Evolutionary conservation across 2,888 invertebrate genomes (phyloP).

Genomic region (Andrena haemorrhoa): DNA sequence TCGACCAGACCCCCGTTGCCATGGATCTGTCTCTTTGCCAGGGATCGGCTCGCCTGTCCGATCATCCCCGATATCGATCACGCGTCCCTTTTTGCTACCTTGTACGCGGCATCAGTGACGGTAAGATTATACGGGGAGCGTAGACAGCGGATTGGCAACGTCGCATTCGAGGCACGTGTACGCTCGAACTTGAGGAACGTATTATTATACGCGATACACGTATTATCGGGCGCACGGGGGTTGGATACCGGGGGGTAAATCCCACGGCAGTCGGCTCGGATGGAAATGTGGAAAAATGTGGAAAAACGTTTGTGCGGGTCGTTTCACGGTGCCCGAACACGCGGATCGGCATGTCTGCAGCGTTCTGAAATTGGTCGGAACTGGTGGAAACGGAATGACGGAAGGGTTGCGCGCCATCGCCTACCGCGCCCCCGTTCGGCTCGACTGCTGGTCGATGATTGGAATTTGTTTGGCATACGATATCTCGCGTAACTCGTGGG

Average conservation of each 20-base stretch:
- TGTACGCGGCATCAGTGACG: slow-evolving; percentile 5
- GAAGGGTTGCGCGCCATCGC: neutral
- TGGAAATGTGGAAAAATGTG: slow-evolving; percentile 42
- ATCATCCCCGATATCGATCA: slow-evolving; percentile 31
- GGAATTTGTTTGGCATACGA: neutral
- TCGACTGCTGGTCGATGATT: slow-evolving; percentile 1
- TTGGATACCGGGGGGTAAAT: slow-evolving; percentile 30
- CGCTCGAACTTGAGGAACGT: slow-evolving; percentile 28
- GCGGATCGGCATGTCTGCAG: neutral
- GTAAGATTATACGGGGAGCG: slow-evolving; percentile 38
- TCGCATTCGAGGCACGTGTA: slow-evolving; percentile 37
- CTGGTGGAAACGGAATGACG: slow-evolving; percentile 19
- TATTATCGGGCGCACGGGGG: slow-evolving; percentile 5
- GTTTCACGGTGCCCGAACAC: slow-evolving; percentile 25
- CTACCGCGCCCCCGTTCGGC: neutral
- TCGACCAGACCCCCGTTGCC: too few species aligned
- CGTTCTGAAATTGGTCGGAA: slow-evolving; percentile 28
- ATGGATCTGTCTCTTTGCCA: neutral
- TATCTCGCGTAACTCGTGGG: too few species aligned
- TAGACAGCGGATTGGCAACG: neutral
- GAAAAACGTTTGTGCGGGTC: slow-evolving; percentile 10
- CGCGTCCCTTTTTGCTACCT: slow-evolving; percentile 22
- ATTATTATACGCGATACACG: slow-evolving; percentile 42
- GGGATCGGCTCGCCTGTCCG: neutral
- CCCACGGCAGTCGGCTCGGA: slow-evolving; percentile 15